Base-by-base conservation (phyloP, 2,797 vertebrate species). In the Morus bassanus region DNA sequence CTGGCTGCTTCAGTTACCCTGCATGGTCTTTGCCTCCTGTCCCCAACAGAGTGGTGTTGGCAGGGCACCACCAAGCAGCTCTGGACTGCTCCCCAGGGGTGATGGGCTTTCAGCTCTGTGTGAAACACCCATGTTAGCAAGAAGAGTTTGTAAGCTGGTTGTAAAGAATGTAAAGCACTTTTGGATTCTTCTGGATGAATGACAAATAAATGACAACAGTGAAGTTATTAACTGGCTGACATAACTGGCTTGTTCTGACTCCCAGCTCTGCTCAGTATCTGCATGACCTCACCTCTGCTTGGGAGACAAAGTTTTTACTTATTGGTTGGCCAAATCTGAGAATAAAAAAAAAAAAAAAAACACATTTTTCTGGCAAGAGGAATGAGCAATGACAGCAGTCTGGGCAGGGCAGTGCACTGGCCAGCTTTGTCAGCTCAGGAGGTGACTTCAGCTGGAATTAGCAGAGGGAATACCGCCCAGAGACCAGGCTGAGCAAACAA, bases 131-230 rank as follows among this genome's bases (percentile, higher is more conserved):
- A 39, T 0, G 2, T 76, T 75, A 78, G 53, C 31, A 51, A 94
- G 92, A 96, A 78, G 27, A 81, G 79, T 33, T 90, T 91, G 35
- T 82, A 91, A 82, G 85, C 77, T 91, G 54, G 28, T 76, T 78
- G 35, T 70, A 93, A 96, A 96, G 88, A 95, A 96, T 95, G 95
- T 76, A 86, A 96, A 96, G 94, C 95, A 95, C 93, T 96, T 96
- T 76, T 69, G 94, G 95, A 96, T 95, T 95, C 91, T 97, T 96
- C 96, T 97, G 96, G 96, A 97, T 97, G 95, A 97, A 95, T 96
- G 93, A 96, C 96, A 96, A 97, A 97, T 96, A 96, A 95, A 93
- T 93, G 93, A 96, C 96, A 97, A 91, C 91, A 95, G 89, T 81
- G 70, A 96, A 91, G 73, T 96, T 96, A 97, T 97, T 96, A 96